Conservation (phyloP, 2,888 invertebrate genomes). For the Dynastes maya region DNA sequence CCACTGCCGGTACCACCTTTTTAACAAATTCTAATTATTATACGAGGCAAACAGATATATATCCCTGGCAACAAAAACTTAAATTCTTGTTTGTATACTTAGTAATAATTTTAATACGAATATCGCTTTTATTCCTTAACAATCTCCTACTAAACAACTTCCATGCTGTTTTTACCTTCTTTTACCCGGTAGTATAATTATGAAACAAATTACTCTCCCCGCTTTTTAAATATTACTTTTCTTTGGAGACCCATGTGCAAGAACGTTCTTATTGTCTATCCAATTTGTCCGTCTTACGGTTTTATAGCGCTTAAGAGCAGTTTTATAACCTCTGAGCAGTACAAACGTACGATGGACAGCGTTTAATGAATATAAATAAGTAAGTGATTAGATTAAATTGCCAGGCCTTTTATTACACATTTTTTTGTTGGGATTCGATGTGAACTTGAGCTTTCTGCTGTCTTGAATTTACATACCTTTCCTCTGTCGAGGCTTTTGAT, state of each 20-base stretch:
- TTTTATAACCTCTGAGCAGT: slow-evolving; percentile 4
- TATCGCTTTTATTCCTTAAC: too few relatives aligned
- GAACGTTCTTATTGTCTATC: neutral
- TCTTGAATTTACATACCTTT: slow-evolving; percentile 77
- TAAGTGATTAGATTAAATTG: slow-evolving; percentile 2
- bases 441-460: neutral
- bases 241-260: slow-evolving; percentile 1
- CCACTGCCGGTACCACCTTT: too few relatives aligned
- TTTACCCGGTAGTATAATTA: neutral
- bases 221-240: neutral
- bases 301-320: slow-evolving; percentile 1
- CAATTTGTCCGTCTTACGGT: neutral
- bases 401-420: neutral
- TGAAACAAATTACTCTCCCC: neutral
- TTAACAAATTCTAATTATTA: too few relatives aligned
- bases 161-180: neutral
- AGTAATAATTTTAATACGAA: too few relatives aligned
- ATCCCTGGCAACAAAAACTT: too few relatives aligned
- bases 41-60: too few relatives aligned
- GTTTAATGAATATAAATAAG: slow-evolving; percentile 5
- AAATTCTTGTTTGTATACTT: too few relatives aligned
- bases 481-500: slow-evolving; percentile 87
- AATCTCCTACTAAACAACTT: neutral
- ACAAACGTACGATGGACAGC: neutral
- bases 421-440: neutral